A percentile compares a stretch with the other conserved stretches of the same genome.
Conservation (phyloP, 2,113 vertebrate species). For the Pterocles orientalis region DNA sequence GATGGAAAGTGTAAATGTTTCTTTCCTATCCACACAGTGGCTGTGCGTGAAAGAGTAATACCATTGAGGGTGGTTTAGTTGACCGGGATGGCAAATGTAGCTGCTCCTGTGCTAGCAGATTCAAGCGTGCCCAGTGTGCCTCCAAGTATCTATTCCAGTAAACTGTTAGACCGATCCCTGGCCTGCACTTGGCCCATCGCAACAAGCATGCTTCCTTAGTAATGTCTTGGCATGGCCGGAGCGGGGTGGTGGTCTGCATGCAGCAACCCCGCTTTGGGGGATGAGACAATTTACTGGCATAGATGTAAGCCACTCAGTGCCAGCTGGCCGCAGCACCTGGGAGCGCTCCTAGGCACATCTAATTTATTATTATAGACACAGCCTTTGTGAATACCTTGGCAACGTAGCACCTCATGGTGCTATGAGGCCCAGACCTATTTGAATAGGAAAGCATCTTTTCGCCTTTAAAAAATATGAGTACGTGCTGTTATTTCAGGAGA, state of each 20-base stretch:
- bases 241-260: not conserved
- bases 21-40: fast-evolving
- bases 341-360: not conserved
- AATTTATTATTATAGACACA: not conserved
- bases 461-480: not conserved
- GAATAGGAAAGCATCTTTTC: conserved; percentile 5
- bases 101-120: not conserved
- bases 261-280: not conserved
- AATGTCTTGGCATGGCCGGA: not conserved
- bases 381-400: not conserved
- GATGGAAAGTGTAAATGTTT: not conserved
- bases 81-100: not conserved
- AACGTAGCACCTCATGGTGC: not conserved
- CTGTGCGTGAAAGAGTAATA: not conserved
- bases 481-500: not conserved
- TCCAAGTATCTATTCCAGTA: not conserved
- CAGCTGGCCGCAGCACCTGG: conserved; percentile 8
- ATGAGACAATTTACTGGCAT: not conserved
- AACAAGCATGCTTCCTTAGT: not conserved
- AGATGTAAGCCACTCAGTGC: not conserved
- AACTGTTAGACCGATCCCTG: fast-evolving
- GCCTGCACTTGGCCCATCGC: fast-evolving
- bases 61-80: not conserved
- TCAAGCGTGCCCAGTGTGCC: fast-evolving
- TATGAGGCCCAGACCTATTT: not conserved